Evolutionary conservation across 2,888 invertebrate genomes (phyloP).

Genomic region (Drosophila kuntzei): DNA sequence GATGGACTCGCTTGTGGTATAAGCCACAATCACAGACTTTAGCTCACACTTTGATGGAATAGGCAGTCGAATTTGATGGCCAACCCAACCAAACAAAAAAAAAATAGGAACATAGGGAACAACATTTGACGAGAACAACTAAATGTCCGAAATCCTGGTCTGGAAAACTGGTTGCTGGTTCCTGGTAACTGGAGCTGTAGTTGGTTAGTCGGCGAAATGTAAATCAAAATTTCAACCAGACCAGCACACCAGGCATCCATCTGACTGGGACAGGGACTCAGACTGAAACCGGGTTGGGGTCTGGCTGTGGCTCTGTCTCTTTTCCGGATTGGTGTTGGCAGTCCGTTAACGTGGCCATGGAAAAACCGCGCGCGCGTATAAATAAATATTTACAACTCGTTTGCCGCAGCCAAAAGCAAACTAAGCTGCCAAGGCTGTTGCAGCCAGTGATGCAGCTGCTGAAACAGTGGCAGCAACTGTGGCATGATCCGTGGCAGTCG

Average conservation of each 20-base stretch:
- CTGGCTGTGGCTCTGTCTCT: background rate
- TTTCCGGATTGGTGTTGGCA: slow-evolving; percentile 41
- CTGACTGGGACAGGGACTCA: slow-evolving; percentile 11
- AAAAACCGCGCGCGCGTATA: slow-evolving; percentile 77
- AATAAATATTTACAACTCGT: slow-evolving; percentile 82
- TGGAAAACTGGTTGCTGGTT: slow-evolving; percentile 23
- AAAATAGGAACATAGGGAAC: background rate
- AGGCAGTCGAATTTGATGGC: slow-evolving; percentile 66
- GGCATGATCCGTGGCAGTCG: slow-evolving; percentile 33
- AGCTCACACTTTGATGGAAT: slow-evolving; percentile 38
- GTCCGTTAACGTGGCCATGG: slow-evolving; percentile 63
- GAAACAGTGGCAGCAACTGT: slow-evolving; percentile 45
- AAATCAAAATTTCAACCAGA: slow-evolving; percentile 72
- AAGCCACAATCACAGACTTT: slow-evolving; percentile 42
- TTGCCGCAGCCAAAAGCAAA: slow-evolving; percentile 79
- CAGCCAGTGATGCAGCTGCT: slow-evolving; percentile 29
- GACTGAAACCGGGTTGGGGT: slow-evolving; percentile 2
- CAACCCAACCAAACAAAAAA: slow-evolving; percentile 6
- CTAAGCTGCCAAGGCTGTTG: slow-evolving; percentile 54
- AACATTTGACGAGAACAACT: slow-evolving; percentile 40
- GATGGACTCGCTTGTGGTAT: slow-evolving; percentile 35
- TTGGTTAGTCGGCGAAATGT: slow-evolving; percentile 73
- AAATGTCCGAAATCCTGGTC: slow-evolving; percentile 45
- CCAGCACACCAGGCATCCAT: slow-evolving; percentile 32
- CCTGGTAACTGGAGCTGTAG: slow-evolving; percentile 29